These are phyloP conservation scores for Heterodera filipjevi DNA, from an alignment of 2,888 invertebrate species.

Conservation along the genomic window DNA sequence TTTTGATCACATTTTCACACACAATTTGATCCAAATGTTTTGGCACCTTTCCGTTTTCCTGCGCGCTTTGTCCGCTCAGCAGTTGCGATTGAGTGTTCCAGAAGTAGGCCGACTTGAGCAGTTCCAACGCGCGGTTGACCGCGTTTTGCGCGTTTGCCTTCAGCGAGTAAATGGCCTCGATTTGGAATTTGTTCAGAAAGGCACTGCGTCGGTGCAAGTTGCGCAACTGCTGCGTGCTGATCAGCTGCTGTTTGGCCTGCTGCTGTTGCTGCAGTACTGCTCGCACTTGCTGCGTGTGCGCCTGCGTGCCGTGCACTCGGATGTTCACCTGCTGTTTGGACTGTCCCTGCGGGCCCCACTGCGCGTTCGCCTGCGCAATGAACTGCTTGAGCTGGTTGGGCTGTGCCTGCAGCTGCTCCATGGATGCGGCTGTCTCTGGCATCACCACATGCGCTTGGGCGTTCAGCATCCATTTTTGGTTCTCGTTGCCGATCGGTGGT, in stretches of 20 bases:
- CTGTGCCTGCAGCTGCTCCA: conserved; percentile 31
- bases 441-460: conserved; percentile 42
- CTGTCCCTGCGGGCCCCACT: conserved; percentile 36
- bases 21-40: too few relatives aligned
- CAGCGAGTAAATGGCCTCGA: conserved; percentile 49
- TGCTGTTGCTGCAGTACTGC: conserved; percentile 9
- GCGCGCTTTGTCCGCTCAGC: conserved; percentile 30
- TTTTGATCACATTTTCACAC: neutral
- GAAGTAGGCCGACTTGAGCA: conserved; percentile 52
- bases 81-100: conserved; percentile 42
- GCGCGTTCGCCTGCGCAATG: conserved; percentile 28
- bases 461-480: conserved; percentile 53
- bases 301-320: conserved; percentile 40
- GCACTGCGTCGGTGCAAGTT: conserved; percentile 40
- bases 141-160: conserved; percentile 40
- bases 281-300: conserved; percentile 24
- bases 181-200: conserved; percentile 61
- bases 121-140: conserved; percentile 43
- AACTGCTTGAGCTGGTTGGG: conserved; percentile 30
- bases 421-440: conserved; percentile 45
- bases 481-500: conserved; percentile 27
- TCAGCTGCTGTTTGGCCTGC: neutral
- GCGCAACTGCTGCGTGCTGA: conserved; percentile 5
- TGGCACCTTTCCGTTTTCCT: neutral
- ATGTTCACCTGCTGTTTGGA: conserved; percentile 27